Conservation (phyloP, 2,797 vertebrate species). For the Alauda arvensis region DNA sequence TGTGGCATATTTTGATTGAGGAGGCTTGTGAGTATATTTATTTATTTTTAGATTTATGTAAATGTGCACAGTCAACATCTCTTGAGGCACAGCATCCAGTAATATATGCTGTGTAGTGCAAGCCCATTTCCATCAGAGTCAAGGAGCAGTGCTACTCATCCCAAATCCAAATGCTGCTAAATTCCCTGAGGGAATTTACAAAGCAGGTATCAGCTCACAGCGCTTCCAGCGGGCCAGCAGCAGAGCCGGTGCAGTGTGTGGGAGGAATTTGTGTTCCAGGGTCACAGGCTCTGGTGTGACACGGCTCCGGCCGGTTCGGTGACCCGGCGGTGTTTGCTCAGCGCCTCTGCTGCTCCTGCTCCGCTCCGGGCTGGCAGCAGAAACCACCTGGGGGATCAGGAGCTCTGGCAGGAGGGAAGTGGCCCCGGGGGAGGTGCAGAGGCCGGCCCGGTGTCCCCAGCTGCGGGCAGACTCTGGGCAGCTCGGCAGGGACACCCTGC, state of each 20-base stretch:
- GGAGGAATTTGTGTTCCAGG: not conserved
- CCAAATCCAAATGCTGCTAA: not conserved
- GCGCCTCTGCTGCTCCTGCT: not conserved
- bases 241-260: rapidly evolving
- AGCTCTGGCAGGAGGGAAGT: not conserved
- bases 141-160: not conserved
- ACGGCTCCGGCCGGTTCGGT: not conserved
- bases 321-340: not conserved
- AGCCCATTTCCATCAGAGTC: not conserved
- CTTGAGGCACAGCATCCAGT: constrained; percentile 18
- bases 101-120: rapidly evolving
- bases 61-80: constrained; percentile 48
- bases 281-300: rapidly evolving
- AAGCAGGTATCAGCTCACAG: not conserved
- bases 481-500: not conserved
- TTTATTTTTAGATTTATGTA: constrained; percentile 65
- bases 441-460: rapidly evolving
- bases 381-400: too few relatives aligned
- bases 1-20: constrained; percentile 78
- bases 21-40: constrained; percentile 63
- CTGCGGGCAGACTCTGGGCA: not conserved
- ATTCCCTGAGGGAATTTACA: not conserved
- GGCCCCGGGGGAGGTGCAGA: not conserved
- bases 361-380: rapidly evolving
- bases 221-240: rapidly evolving